phyloP scores from a whole-genome alignment of 2,888 invertebrate species.

The Candidula unifasciata region DNA sequence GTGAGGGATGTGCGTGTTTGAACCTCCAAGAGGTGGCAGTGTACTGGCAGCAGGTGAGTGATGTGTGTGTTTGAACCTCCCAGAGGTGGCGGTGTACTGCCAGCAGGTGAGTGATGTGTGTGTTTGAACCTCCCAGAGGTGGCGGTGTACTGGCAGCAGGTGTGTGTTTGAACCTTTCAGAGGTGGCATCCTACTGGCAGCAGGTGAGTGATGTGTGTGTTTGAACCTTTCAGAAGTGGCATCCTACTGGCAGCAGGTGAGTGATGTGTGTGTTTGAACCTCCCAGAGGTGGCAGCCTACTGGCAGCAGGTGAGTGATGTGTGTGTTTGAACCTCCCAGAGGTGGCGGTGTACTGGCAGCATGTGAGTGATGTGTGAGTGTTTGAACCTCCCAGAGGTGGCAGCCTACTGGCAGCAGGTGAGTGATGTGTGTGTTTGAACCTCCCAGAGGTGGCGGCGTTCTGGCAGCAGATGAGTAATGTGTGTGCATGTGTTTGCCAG shows the following conservation, averaged over 20 bases:
- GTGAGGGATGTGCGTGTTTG: slow-evolving; percentile 91
- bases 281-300: slow-evolving; percentile 97
- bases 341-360: too few relatives aligned
- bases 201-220: too few relatives aligned
- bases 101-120: too few relatives aligned
- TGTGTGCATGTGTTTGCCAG: too few relatives aligned
- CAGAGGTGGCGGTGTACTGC: too few relatives aligned
- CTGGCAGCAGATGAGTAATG: slow-evolving; percentile 89
- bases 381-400: slow-evolving; percentile 95
- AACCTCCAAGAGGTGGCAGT: slow-evolving; percentile 97
- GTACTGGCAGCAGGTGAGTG: slow-evolving; percentile 91
- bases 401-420: slow-evolving; percentile 94
- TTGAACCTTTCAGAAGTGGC: too few relatives aligned
- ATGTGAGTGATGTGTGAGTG: slow-evolving; percentile 98
- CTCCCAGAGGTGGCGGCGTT: slow-evolving; percentile 97
- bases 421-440: slow-evolving; percentile 93
- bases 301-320: slow-evolving; percentile 90
- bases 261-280: slow-evolving; percentile 95
- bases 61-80: too few relatives aligned
- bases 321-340: too few relatives aligned
- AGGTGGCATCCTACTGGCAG: too few relatives aligned
- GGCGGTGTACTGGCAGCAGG: too few relatives aligned
- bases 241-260: too few relatives aligned
- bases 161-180: not conserved
- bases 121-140: too few relatives aligned